Base-by-base conservation (phyloP, 2,888 invertebrate species). In the Caenorhabditis imperialis region DNA sequence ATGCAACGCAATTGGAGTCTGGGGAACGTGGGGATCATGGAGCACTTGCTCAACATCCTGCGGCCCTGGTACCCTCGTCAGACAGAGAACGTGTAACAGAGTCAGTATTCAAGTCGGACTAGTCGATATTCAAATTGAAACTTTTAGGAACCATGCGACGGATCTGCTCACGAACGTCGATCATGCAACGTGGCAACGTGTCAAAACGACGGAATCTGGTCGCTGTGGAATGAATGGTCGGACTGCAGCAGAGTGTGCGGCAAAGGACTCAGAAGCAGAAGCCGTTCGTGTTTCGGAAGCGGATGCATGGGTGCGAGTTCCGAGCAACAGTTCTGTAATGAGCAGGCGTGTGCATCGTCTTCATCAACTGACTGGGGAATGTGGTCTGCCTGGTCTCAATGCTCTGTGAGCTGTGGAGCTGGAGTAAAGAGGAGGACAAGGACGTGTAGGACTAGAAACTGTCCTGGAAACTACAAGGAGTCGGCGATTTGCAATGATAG, bases 241-340 rank as follows among this genome's bases (percentile, higher is more conserved):
- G 79, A 82, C 23, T 88, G 88, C 71, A 81, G 80, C 14, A 47
- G 79, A 51, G 72, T 84, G 1, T 88, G 88, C 55, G 87, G 86
- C 35, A 63, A 78, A 53, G 88, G 88, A 30, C 70, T 87, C 14
- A 62, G 83, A 45, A 79, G 85, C 3, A 69, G 86, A 55, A 85
- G 80, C 74, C 53, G 86, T 54, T 76, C 78, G 6, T 86, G 86
- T 44, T 75, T 76, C 42, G 79, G 79, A 42, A 77, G 78, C 10
- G 75, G 74, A 30, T 88, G 87, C 58, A 38, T 80, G 14, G 87
- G 87, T 1, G 58, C 78, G 2, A 74, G 80, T 50, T 75, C 78
- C 16, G 87, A 87, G 60, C 86, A 87, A 69, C 79, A 78, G 51
- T 84, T 81, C 76, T 88, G 87, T 71, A 87, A 87, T 51, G 85